These are phyloP conservation scores for Yponomeuta cagnagella DNA, from an alignment of 2,888 invertebrate species.

Conservation along the genomic window DNA sequence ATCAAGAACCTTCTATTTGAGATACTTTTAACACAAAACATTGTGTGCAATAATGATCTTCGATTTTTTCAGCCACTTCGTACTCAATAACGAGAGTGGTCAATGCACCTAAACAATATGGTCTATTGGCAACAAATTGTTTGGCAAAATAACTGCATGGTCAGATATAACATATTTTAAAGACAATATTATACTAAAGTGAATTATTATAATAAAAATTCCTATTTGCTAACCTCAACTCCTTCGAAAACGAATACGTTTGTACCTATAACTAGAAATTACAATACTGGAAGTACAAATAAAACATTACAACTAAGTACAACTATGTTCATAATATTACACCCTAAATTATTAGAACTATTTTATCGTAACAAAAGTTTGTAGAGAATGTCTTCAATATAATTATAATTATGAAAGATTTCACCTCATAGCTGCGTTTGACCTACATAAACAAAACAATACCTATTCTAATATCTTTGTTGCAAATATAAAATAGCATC, in stretches of 20 bases:
- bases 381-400: slow-evolving; percentile 11
- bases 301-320: slow-evolving; percentile 1
- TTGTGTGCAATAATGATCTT: neutral
- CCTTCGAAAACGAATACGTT: slow-evolving; percentile 11
- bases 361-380: slow-evolving; percentile 5
- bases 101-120: neutral
- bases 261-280: slow-evolving; percentile 15
- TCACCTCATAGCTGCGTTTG: slow-evolving; percentile 15
- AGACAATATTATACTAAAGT: neutral
- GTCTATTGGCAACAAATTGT: neutral
- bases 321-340: slow-evolving; percentile 6
- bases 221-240: neutral
- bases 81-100: neutral
- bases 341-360: neutral
- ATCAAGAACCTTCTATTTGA: neutral
- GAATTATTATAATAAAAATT: slow-evolving; percentile 4
- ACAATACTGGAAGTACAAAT: slow-evolving; percentile 16
- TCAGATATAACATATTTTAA: neutral
- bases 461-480: slow-evolving; percentile 14
- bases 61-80: neutral
- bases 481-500: slow-evolving; percentile 13
- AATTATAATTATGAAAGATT: slow-evolving; percentile 7
- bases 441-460: slow-evolving; percentile 7
- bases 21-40: neutral
- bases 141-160: neutral